These are phyloP conservation scores for Vanessa tameamea DNA, from an alignment of 1,140 invertebrate genomes.

Conservation along the genomic window DNA sequence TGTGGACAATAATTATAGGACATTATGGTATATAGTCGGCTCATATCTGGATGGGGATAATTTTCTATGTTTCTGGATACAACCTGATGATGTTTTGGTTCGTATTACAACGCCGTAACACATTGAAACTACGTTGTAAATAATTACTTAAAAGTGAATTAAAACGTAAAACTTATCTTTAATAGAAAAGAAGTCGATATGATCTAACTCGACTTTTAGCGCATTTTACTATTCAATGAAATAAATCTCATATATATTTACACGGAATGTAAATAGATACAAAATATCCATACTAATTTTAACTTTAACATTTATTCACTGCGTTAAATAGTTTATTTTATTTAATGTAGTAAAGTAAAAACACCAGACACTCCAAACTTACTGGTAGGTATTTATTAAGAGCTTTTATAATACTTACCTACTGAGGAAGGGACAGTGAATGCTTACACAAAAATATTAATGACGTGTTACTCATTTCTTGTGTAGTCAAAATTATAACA, in stretches of 20 bases:
- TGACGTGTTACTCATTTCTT: conserved; percentile 13
- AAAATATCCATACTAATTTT: too few species aligned
- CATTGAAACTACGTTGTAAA: not conserved
- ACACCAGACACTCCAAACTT: not conserved
- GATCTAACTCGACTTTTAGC: too few species aligned
- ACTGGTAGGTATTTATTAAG: not conserved
- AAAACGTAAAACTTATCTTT: not conserved
- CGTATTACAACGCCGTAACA: too few species aligned
- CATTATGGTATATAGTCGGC: conserved; percentile 51
- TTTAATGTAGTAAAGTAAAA: not conserved
- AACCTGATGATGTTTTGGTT: not conserved
- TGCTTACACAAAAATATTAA: not conserved
- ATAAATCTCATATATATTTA: too few species aligned
- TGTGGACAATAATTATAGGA: conserved; percentile 69
- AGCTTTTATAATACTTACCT: not conserved
- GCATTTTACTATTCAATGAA: too few species aligned
- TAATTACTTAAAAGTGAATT: not conserved
- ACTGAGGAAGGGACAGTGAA: not conserved
- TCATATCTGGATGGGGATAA: conserved; percentile 55
- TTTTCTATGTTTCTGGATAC: conserved; percentile 54
- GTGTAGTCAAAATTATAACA: conserved; percentile 22
- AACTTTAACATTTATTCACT: too few species aligned
- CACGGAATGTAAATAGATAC: too few species aligned
- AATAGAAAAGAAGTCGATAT: not conserved
- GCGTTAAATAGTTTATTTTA: too few species aligned